Percentiles rank a stretch among this genome's conserved stretches.
Evolutionary conservation across 2,888 invertebrate species (phyloP).

Genomic region (Peribatodes rhomboidaria): DNA sequence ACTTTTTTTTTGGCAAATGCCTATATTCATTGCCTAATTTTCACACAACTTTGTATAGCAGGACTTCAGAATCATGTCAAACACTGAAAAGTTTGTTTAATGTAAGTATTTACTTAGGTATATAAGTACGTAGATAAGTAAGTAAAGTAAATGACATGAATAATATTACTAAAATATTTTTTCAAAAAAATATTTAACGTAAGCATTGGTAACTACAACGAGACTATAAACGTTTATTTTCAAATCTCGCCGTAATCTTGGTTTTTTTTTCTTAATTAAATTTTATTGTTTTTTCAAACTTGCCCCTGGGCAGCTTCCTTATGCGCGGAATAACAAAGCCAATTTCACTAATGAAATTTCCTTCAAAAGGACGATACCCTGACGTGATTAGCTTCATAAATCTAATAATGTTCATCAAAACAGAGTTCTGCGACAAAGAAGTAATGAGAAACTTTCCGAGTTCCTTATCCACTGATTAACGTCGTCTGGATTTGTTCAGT

Average conservation of each 20-base stretch:
- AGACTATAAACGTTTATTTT: not conserved
- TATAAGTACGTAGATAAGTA: too few relatives aligned
- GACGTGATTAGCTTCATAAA: constrained; percentile 38
- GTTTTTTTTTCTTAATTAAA: constrained; percentile 13
- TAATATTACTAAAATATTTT: too few relatives aligned
- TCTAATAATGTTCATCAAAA: constrained; percentile 39
- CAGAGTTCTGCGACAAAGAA: constrained; percentile 36
- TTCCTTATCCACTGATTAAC: constrained; percentile 37
- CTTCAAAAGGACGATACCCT: constrained; percentile 27
- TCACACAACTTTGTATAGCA: too few relatives aligned
- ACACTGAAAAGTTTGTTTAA: too few relatives aligned
- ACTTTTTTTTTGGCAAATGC: too few relatives aligned
- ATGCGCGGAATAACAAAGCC: constrained; percentile 24
- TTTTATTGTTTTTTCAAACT: constrained; percentile 12
- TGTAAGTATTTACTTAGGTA: too few relatives aligned
- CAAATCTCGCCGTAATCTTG: too few relatives aligned
- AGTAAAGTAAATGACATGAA: too few relatives aligned
- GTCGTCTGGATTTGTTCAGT: constrained; percentile 29
- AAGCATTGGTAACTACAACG: not conserved
- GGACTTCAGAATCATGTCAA: too few relatives aligned
- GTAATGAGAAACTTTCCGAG: constrained; percentile 35
- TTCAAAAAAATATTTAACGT: too few relatives aligned
- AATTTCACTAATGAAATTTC: constrained; percentile 32
- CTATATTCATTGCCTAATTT: too few relatives aligned
- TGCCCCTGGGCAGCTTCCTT: constrained; percentile 9